Evolutionary conservation across 2,888 invertebrate genomes (phyloP), one percentile per base, ranked within the genome.

Genomic region (Lutraria lutraria): DNA sequence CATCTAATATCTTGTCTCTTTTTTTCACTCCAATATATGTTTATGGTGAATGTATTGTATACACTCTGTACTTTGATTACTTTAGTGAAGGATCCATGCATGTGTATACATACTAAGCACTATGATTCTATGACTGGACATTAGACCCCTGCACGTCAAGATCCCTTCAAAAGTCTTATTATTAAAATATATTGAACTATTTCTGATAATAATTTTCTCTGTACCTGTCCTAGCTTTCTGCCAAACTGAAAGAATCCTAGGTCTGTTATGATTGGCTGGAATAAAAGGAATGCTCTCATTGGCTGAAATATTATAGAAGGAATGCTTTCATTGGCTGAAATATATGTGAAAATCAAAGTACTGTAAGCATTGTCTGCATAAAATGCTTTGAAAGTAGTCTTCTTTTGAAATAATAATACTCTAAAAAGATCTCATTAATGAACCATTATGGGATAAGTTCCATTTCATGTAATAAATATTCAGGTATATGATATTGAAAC

Each of bases 91-190:
- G 63, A 25, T 68, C 63, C 63, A 68, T 68, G 63, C 63, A 68
- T 68, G 63, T 68, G 63, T 68, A 68, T 25, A 68, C 63, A 68
- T 68, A 63, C n/a, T 8, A 25, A 68, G 63, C 63, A 68, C 63
- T 12, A 68, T 68, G 63, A 68, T 68, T 68, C 63, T 68, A 68
- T 68, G 63, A 68, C 63, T 68, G 63, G 63, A 10, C 63, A 68
- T 68, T 68, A 68, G 63, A n/a, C 63, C 43, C 63, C 63, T 68
- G 63, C 63, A 68, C 63, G 63, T 68, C 25, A 21, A 68, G 25
- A 68, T 68, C n/a, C 63, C 63, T 68, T n/a, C 63, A 68, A 21
- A 68, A 10, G n/a, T 68, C 63, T 25, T 10, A 25, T 25, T 10
- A 25, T 68, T n/a, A 2, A 25, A 68, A 68, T 25, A n/a, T 25